Conservation (phyloP, 1,140 invertebrate species). For the Heliconius congener region DNA sequence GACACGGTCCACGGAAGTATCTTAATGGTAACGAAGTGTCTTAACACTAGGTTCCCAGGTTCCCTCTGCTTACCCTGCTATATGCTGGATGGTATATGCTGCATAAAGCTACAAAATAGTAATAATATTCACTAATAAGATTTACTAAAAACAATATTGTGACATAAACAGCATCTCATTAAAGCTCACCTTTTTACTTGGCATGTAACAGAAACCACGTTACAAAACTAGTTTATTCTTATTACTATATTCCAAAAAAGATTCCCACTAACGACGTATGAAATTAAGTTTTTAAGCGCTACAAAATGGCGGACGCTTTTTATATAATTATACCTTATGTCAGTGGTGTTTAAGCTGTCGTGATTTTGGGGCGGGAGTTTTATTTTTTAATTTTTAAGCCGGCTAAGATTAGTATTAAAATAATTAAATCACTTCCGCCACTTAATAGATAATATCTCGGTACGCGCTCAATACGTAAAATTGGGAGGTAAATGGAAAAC, state of each 20-base stretch:
- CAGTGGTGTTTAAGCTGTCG: conserved; percentile 26
- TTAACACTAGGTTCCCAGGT: not conserved
- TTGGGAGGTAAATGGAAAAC: not conserved
- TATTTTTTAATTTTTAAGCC: not conserved
- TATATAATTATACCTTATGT: conserved; percentile 52
- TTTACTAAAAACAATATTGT: not conserved
- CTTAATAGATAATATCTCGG: no score
- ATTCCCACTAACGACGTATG: conserved; percentile 53
- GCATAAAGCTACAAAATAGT: not conserved
- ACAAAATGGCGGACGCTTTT: conserved; percentile 56
- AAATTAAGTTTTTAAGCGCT: conserved; percentile 64
- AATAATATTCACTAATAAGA: not conserved
- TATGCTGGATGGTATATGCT: not conserved
- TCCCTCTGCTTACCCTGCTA: not conserved
- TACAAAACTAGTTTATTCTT: conserved; percentile 36
- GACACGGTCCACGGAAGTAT: no score
- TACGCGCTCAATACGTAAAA: not conserved
- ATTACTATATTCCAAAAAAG: conserved; percentile 50
- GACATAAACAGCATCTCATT: not conserved
- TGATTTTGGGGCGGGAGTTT: not conserved
- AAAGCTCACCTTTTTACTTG: not conserved
- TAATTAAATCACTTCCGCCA: no score
- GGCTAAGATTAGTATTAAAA: not conserved
- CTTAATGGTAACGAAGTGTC: no score
- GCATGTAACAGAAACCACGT: conserved; percentile 26